Evolutionary conservation across 2,113 vertebrate genomes (phyloP), one percentile per base, ranked within the genome.

Genomic region (Notarius quadriscutis): DNA sequence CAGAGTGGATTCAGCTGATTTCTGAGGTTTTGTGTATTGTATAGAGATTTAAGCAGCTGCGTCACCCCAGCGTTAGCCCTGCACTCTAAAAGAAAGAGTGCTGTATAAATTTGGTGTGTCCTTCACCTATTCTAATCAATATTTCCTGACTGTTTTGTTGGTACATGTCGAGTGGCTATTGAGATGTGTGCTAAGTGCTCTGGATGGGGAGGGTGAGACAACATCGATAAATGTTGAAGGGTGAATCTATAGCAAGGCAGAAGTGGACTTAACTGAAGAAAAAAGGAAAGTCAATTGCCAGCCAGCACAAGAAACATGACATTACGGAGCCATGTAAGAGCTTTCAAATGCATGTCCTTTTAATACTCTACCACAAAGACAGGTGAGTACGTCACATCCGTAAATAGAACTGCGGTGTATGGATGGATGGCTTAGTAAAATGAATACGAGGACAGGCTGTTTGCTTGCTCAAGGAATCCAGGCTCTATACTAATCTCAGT

Each of bases 51-150:
- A 87, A 74, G 74, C 58, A 53, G 75, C 34, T 41, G 48, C 5
- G 34, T 84, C 71, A 17, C 84, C 77, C 58, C 30, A 75, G 30
- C 14, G 48, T 65, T 74, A 86, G n/a, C 74, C 30, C 30, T 20
- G 41, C 79, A 20, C 50, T 60, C 53, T 65, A 82, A 81, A 72
- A 83, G 84, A 84, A n/a, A 58, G 11, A 79, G 86, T 25, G 63
- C 34, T 57, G 83, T 50, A 85, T 67, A 58, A 87, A 53, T 87
- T 74, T 65, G 65, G 63, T 83, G 63, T 77, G 88, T 69, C 77
- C 67, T 63, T 81, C 71, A 82, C 48, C 18, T 67, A 62, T 55
- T 27, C 60, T 62, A 77, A 89, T 91, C 88, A 81, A 89, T 91
- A 88, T 81, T 81, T 11, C 72, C 87, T 74, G 80, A 78, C 72